Conservation (phyloP, 2,113 vertebrate genomes). For the Phoxinus phoxinus region DNA sequence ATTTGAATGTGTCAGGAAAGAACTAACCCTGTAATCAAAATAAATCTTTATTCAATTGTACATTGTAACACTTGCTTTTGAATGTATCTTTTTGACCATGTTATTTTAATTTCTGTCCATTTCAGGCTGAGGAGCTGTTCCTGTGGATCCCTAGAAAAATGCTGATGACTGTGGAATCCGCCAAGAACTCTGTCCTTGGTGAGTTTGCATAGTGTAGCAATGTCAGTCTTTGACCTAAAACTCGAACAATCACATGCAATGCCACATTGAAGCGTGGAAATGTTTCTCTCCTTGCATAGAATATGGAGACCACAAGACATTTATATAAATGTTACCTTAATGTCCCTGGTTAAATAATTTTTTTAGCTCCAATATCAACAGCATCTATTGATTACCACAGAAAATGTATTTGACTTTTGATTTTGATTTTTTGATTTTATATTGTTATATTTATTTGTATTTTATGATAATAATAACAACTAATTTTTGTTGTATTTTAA, state of each 20-base stretch:
- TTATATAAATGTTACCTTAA: not conserved
- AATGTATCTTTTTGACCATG: not conserved
- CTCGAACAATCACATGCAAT: not conserved
- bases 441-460: too few relatives aligned
- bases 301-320: not conserved
- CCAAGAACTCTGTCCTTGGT: constrained; percentile 94
- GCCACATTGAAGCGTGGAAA: not conserved
- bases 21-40: not conserved
- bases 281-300: not conserved
- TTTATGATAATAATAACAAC: too few relatives aligned
- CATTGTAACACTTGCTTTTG: not conserved
- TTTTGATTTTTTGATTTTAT: too few relatives aligned
- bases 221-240: not conserved
- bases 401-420: not conserved
- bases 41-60: not conserved
- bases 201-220: constrained; percentile 62
- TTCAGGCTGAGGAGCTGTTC: constrained; percentile 94
- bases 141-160: constrained; percentile 97
- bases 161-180: constrained; percentile 96
- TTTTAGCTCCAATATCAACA: not conserved
- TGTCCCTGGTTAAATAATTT: not conserved
- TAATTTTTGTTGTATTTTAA: too few relatives aligned
- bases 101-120: not conserved
- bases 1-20: not conserved
- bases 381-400: not conserved